A percentile compares a stretch with the other conserved stretches of the same genome.
These are phyloP conservation scores for Scartelaos histophorus DNA, from an alignment of 2,113 vertebrate genomes.

Conservation along the genomic window DNA sequence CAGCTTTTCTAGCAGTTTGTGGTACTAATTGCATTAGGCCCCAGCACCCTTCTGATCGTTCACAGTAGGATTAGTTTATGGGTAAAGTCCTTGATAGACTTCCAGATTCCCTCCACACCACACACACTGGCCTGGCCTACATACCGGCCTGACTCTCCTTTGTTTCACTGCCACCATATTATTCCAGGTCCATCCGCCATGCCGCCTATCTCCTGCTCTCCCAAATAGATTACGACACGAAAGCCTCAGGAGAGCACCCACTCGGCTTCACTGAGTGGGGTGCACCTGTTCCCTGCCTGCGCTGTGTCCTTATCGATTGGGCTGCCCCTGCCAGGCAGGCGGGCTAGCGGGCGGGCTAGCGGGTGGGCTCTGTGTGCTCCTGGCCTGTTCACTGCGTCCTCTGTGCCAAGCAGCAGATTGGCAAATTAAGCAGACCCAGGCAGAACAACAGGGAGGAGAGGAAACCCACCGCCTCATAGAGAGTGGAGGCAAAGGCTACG, in stretches of 20 bases:
- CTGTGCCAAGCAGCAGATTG: constrained; percentile 53
- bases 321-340: constrained; percentile 52
- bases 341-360: constrained; percentile 24
- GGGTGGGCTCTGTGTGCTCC: constrained; percentile 27
- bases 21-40: constrained; percentile 54
- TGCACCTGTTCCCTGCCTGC: constrained; percentile 64
- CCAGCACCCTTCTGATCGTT: constrained; percentile 11
- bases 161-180: constrained; percentile 15
- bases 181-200: constrained; percentile 1
- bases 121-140: constrained; percentile 6
- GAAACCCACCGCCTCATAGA: constrained; percentile 37
- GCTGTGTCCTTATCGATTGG: constrained; percentile 64
- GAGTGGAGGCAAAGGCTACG: constrained; percentile 38
- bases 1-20: background rate
- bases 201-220: constrained; percentile 19
- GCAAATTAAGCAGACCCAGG: constrained; percentile 54
- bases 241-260: constrained; percentile 46
- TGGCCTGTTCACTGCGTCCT: constrained; percentile 45
- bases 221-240: constrained; percentile 51
- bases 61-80: constrained; percentile 20
- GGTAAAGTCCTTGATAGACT: constrained; percentile 10
- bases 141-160: constrained; percentile 12
- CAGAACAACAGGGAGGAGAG: constrained; percentile 48
- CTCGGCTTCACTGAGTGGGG: constrained; percentile 42
- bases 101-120: constrained; percentile 9